These are phyloP conservation scores for Hippocampus zosterae DNA, from an alignment of 2,113 vertebrate species.

Conservation along the genomic window DNA sequence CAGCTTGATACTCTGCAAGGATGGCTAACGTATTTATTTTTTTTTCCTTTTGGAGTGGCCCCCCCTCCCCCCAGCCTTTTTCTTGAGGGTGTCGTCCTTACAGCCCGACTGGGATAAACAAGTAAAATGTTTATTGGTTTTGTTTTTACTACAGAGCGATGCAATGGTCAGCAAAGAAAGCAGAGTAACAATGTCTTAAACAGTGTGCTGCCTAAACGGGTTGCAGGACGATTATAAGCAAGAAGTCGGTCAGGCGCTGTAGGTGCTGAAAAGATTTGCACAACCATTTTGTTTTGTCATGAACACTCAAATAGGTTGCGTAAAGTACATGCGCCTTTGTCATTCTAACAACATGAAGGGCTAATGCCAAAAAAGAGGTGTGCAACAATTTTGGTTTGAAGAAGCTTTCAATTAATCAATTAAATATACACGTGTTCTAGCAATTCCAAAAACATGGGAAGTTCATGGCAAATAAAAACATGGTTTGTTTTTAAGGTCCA, in stretches of 20 bases:
- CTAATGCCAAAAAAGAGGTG: too few species aligned
- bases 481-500: too few species aligned
- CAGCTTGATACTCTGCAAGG: constrained; percentile 2
- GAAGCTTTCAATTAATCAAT: too few species aligned
- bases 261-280: too few species aligned
- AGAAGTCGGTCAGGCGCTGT: background rate
- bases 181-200: background rate
- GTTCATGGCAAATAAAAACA: too few species aligned
- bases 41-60: background rate
- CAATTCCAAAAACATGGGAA: too few species aligned
- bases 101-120: background rate
- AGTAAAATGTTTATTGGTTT: background rate
- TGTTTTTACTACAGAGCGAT: background rate
- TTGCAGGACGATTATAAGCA: background rate
- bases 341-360: too few species aligned
- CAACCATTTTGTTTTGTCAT: too few species aligned
- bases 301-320: too few species aligned
- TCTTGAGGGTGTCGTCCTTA: background rate
- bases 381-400: too few species aligned
- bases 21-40: background rate
- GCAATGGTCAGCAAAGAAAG: background rate
- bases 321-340: too few species aligned
- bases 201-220: background rate
- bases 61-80: background rate
- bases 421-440: too few species aligned